Percentiles rank a stretch among this genome's conserved stretches.
phyloP scores from a whole-genome alignment of 2,113 vertebrate genomes.

The Nycticorax nycticorax region DNA sequence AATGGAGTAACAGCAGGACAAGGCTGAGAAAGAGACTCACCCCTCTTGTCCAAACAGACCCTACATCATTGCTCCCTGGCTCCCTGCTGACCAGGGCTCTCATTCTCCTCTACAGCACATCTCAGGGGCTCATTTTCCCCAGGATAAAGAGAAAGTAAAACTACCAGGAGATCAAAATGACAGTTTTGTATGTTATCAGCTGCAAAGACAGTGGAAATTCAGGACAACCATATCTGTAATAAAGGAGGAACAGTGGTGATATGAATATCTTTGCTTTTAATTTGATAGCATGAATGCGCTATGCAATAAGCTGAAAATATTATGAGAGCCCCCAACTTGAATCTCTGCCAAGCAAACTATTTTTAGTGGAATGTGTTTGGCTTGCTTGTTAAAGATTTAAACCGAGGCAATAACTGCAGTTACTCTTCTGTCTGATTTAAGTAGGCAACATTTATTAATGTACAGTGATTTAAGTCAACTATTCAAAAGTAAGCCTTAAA shows the following conservation, averaged over 20 bases:
- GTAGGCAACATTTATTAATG: not conserved
- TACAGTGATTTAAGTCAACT: not conserved
- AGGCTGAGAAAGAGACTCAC: not conserved
- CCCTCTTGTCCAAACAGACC: not conserved
- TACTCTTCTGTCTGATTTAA: not conserved
- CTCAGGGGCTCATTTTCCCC: not conserved
- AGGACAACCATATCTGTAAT: not conserved
- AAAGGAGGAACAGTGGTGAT: not conserved
- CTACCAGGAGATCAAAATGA: not conserved
- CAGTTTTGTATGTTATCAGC: not conserved
- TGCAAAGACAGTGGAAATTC: conserved; percentile 17
- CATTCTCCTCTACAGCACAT: not conserved
- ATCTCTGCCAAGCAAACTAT: not conserved
- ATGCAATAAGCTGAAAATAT: conserved; percentile 13
- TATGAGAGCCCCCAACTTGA: not conserved
- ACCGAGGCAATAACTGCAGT: not conserved
- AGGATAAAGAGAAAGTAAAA: not conserved
- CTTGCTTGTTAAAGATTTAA: conserved; percentile 16
- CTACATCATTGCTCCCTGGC: not conserved
- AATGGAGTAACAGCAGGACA: not conserved
- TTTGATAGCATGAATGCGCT: not conserved
- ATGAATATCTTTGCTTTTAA: not conserved
- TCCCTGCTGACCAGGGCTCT: not conserved
- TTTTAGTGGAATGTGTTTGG: not conserved
- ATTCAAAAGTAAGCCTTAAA: not conserved